Percentiles rank a stretch among this genome's conserved stretches.
These are phyloP conservation scores for Corythornis leucogaster DNA, from an alignment of 2,797 vertebrate species.

Conservation along the genomic window DNA sequence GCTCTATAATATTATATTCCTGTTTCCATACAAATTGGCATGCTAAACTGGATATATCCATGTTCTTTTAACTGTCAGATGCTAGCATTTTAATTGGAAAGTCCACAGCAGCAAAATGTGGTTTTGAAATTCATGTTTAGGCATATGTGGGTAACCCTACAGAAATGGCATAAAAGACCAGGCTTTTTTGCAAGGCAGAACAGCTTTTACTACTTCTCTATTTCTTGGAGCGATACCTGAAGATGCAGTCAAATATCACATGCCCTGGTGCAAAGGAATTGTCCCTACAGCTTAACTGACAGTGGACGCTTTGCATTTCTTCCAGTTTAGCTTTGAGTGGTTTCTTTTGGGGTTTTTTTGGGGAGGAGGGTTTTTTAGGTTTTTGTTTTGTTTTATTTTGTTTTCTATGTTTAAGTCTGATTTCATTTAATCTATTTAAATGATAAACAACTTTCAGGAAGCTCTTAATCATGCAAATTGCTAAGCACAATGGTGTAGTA, in stretches of 20 bases:
- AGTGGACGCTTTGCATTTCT: not conserved
- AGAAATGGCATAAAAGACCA: not conserved
- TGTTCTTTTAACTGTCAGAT: not conserved
- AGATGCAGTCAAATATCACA: not conserved
- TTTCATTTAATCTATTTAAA: not conserved
- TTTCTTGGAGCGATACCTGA: not conserved
- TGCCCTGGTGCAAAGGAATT: not conserved
- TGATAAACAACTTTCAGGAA: not conserved
- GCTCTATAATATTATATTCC: not conserved
- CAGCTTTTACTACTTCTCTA: not conserved
- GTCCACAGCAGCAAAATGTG: not conserved
- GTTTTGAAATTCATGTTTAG: not conserved
- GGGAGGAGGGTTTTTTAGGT: no score
- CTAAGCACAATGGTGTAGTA: rapidly evolving
- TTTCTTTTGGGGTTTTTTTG: no score
- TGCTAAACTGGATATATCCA: not conserved
- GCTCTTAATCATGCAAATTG: not conserved
- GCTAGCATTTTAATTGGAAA: not conserved
- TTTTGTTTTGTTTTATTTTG: no score
- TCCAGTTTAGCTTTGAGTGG: not conserved
- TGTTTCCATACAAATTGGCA: not conserved
- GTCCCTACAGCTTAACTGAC: not conserved
- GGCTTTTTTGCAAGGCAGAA: not conserved
- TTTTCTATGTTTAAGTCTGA: not conserved
- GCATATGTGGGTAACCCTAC: not conserved